Evolutionary conservation across 2,888 invertebrate species (phyloP), one percentile per base, ranked within the genome.

Genomic region (Tanypteryx hageni): DNA sequence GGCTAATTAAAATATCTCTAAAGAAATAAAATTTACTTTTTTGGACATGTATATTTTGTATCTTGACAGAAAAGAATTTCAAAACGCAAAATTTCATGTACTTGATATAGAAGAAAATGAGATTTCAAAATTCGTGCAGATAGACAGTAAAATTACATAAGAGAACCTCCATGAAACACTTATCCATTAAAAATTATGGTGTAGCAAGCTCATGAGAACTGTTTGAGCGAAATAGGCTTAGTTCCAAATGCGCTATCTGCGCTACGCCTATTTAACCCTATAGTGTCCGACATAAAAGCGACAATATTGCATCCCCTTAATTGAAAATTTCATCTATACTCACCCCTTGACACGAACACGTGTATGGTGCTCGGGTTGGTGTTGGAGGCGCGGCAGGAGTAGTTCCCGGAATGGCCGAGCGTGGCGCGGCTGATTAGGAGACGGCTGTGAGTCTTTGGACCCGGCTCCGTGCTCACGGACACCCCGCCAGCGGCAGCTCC

Each of bases 341-440:
- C 96, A 97, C 98, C 98, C 96, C 98, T 98, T 92, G 98, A 98
- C 94, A 98, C 98, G 96, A 98, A 98, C 94, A 98, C 98, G 95
- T 97, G 97, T 95, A 98, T 98, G 95, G 97, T 98, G 94, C 98
- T 98, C 93, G 98, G 97, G 95, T 98, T 98, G 93, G 98, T 98
- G 96, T 98, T 98, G 95, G 98, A 97, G 94, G 98, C 98, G 95
- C 97, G 97, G 96, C 98, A 98, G 93, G 98, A 98, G 96, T 98
- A 98, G 96, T 98, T 98, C 94, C 98, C 98, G 94, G 98, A 98
- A 96, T 98, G 98, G 93, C 96, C 96, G 94, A 98, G 97, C 94
- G 97, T 97, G 93, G 98, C 98, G 94, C 97, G 97, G 94, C 97
- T 96, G 95, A 98, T 98, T 94, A 97, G 97, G 94, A 98, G 97